phyloP scores from a whole-genome alignment of 2,797 vertebrate species.

The Stomatorhinus walkeri region DNA sequence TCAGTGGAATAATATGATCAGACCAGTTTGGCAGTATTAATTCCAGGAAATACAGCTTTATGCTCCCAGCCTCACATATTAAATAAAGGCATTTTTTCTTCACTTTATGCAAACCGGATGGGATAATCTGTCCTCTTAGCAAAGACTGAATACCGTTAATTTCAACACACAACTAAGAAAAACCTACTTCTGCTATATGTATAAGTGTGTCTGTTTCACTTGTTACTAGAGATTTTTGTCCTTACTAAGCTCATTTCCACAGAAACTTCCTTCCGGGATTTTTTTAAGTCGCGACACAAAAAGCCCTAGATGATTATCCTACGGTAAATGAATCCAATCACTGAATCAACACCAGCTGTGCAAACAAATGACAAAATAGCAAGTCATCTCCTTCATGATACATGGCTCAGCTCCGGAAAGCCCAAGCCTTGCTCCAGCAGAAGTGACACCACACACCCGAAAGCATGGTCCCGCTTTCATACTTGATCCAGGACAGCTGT shows the following conservation, averaged over 20 bases:
- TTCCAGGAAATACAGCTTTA: background rate
- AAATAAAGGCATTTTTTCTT: background rate
- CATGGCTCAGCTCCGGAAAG: background rate
- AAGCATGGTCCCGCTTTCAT: background rate
- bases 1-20: background rate
- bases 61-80: background rate
- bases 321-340: background rate
- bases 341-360: background rate
- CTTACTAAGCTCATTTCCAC: background rate
- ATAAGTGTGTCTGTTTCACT: background rate
- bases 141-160: background rate
- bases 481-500: constrained; percentile 2
- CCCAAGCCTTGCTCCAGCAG: background rate
- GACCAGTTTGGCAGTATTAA: background rate
- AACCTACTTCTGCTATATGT: background rate
- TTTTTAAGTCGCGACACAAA: background rate
- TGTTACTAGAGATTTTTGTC: background rate
- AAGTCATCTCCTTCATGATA: constrained; percentile 5
- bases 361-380: constrained; percentile 2
- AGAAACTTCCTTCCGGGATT: background rate
- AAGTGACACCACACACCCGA: background rate
- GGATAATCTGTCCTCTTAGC: background rate
- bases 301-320: background rate
- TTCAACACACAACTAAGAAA: background rate
- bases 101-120: background rate